Percentiles rank a stretch among this genome's conserved stretches.
Conservation (phyloP, 2,797 vertebrate genomes). For the Telmatherina bonti region DNA sequence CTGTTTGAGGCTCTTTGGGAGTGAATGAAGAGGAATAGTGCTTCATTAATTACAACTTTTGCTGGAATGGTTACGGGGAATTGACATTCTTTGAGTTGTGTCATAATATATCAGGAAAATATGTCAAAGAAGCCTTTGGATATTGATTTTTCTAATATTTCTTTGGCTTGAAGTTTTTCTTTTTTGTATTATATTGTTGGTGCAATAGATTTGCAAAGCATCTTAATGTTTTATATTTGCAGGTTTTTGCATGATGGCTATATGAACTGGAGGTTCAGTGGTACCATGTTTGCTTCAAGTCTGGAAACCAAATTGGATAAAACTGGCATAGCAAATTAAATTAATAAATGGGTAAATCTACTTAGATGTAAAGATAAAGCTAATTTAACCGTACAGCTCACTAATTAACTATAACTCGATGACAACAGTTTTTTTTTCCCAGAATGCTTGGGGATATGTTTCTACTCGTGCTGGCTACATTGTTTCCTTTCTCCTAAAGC, state of each 20-base stretch:
- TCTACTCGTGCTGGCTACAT: neutral
- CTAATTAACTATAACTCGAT: neutral
- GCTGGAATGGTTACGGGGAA: constrained; percentile 26
- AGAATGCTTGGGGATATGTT: neutral
- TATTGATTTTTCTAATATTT: neutral
- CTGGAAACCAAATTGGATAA: neutral
- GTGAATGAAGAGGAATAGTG: constrained; percentile 54
- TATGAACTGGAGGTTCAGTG: neutral
- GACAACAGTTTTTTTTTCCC: neutral
- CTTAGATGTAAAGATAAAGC: too few relatives aligned
- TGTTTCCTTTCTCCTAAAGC: neutral
- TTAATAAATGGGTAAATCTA: too few relatives aligned
- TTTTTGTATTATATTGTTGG: neutral
- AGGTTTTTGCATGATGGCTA: too few relatives aligned
- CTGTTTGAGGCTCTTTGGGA: constrained; percentile 64
- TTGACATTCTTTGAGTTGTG: constrained; percentile 53
- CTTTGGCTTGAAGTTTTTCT: neutral
- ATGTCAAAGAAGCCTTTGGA: constrained; percentile 26
- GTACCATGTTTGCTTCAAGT: neutral
- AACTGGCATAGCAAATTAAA: neutral
- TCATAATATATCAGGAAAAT: constrained; percentile 45
- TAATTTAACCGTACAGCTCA: too few relatives aligned
- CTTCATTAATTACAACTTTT: constrained; percentile 63
- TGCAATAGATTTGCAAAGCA: neutral
- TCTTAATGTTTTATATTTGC: too few relatives aligned